Base-by-base conservation (phyloP, 2,797 vertebrate genomes). In the Thamnophis elegans region DNA sequence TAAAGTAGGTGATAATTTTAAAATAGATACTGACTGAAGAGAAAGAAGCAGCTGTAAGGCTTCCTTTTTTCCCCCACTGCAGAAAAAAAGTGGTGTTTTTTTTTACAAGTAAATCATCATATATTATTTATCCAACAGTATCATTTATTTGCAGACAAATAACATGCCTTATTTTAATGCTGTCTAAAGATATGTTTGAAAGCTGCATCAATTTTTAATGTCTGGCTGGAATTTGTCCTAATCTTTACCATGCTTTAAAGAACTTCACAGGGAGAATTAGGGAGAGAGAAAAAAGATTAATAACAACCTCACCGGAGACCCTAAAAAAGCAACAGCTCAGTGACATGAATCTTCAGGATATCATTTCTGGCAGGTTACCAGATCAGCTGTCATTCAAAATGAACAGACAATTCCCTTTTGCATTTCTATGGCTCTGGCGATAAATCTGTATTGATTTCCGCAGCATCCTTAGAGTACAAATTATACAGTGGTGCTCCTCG, bases 141-240 rank as follows among this genome's bases (percentile, higher is more conserved):
- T 93, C 73, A 93, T 82, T 90, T 88, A 82, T 88, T 90, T 93
- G 92, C 62, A 60, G 89, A 88, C 89, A 93, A 90, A 93, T 82
- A 90, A 55, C 85, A 60, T 55, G 25, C 53, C 13, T 36, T 88
- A 53, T 85, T 92, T 73, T 89, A 53, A 88, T 60, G 54, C 28
- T 60, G 62, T 88, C 55, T 42, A 60, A 78, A 73, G 12, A 65
- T 56, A 73, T 60, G 47, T 73, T 87, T 68, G 59, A 90, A 82
- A 90, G 42, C 9, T 55, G 14, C 55, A 53, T 88, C n/a, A 8
- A 59, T 93, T 90, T 32, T n/a, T 78, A 62, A 60, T 51, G 14
- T 47, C 82, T 20, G n/a, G 54, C 18, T 32, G 65, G 18, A 87
- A 88, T 53, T 53, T 85, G n/a, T 20, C 18, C 4, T 10, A 18